phyloP scores from a whole-genome alignment of 2,113 vertebrate species.

The Tapirus terrestris region DNA sequence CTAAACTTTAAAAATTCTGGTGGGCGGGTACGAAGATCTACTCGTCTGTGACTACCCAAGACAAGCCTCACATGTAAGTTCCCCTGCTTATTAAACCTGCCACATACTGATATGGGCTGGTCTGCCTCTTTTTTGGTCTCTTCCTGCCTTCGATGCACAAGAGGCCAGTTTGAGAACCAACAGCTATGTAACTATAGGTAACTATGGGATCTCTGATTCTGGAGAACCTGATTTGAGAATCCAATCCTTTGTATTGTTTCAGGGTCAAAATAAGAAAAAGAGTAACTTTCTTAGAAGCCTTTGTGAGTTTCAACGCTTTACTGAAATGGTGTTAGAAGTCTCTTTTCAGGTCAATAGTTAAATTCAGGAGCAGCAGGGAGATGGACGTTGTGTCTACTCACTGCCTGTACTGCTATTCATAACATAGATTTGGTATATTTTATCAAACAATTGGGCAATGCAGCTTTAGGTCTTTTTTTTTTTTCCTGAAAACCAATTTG shows the following conservation, averaged over 20 bases:
- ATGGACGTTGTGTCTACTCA: background rate
- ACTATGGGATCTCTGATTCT: background rate
- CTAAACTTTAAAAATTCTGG: background rate
- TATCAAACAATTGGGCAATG: background rate
- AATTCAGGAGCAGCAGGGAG: background rate
- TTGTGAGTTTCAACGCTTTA: background rate
- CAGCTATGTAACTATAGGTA: background rate
- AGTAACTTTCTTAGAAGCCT: background rate
- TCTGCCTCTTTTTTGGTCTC: background rate
- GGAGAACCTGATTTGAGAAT: background rate
- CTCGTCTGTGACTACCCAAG: background rate
- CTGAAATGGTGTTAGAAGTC: background rate
- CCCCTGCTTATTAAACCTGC: background rate
- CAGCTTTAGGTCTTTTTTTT: background rate
- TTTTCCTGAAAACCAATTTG: constrained; percentile 19
- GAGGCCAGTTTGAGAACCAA: background rate
- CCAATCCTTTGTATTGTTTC: background rate
- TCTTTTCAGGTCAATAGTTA: background rate
- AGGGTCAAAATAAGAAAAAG: background rate
- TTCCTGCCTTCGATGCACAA: background rate
- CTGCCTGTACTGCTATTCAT: background rate
- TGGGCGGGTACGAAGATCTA: background rate
- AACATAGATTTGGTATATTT: background rate
- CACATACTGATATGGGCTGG: background rate
- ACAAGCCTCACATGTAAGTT: background rate